Base-by-base conservation (phyloP, 2,797 vertebrate species). In the Paedocypris micromegethes region DNA sequence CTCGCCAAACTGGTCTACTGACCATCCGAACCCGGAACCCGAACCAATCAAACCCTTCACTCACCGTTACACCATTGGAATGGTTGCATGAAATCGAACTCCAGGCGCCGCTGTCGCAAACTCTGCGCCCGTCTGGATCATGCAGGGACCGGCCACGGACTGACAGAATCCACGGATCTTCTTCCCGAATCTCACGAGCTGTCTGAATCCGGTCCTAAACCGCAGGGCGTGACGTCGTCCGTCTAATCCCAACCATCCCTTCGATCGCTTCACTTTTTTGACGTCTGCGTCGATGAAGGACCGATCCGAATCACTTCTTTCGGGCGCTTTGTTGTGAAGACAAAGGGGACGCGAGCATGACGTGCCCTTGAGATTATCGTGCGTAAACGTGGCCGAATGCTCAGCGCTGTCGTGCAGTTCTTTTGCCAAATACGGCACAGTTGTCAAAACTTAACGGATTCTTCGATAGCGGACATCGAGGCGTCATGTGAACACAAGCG, bases 51-150 rank as follows among this genome's bases (percentile, higher is more conserved):
- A 23, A 23, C 23, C 23, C 23, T 23, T 76, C 75, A 79, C 85
- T 88, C 81, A 91, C 90, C 89, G 87, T 89, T 90, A 90, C 88
- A 90, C 90, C 88, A 90, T 88, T 89, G 90, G 84, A 89, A 88
- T 85, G 84, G 89, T 89, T 88, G 89, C 88, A 91, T 91, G 89
- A 89, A 91, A 90, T 85, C 76, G 73, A 83, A 90, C 81, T 85
- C 87, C 78, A 73, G 76, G 83, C 68, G 68, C 80, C 75, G 80
- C 80, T 75, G 72, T 84, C 79, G 83, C 83, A 78, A 79, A 85
- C 83, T 84, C 85, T 75, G 83, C 78, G 80, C 70, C 79, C 72
- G 79, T 83, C 79, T 80, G 79, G 81, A 78, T 66, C 80, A 68
- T 65, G 64, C 61, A 66, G 75, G 80, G 82, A 81, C 56, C 37